These are phyloP conservation scores for Sylvia atricapilla DNA, from an alignment of 2,113 vertebrate species.

Conservation along the genomic window DNA sequence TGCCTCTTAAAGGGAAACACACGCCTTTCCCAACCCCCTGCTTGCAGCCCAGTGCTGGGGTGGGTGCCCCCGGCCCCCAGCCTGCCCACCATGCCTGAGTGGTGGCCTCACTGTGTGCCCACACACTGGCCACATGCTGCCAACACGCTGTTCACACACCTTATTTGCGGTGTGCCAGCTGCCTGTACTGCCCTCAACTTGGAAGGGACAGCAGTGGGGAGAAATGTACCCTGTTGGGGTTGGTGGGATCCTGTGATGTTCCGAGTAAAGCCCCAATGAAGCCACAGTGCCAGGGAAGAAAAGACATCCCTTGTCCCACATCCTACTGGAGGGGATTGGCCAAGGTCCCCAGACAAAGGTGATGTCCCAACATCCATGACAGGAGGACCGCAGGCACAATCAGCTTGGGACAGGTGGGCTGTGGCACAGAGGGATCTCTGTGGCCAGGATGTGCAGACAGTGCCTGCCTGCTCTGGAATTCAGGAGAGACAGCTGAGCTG, in stretches of 20 bases:
- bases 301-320: neutral
- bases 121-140: neutral
- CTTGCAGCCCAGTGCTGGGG: neutral
- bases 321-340: neutral
- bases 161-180: neutral
- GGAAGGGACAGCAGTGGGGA: neutral
- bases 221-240: rapidly evolving
- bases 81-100: neutral
- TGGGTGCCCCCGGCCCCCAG: neutral
- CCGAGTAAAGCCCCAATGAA: rapidly evolving
- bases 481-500: neutral
- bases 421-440: too few relatives aligned
- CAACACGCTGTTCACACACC: neutral
- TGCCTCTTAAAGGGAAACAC: conserved; percentile 77
- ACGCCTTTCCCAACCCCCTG: conserved; percentile 50
- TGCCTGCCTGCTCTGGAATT: neutral
- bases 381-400: rapidly evolving
- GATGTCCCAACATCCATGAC: rapidly evolving
- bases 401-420: rapidly evolving
- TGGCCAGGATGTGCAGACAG: neutral
- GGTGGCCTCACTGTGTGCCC: rapidly evolving
- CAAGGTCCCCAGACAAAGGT: rapidly evolving
- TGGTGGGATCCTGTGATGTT: neutral
- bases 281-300: neutral
- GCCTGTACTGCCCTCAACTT: neutral